Base-by-base conservation (phyloP, 2,888 invertebrate species). In the Gisinianus flammeolus region DNA sequence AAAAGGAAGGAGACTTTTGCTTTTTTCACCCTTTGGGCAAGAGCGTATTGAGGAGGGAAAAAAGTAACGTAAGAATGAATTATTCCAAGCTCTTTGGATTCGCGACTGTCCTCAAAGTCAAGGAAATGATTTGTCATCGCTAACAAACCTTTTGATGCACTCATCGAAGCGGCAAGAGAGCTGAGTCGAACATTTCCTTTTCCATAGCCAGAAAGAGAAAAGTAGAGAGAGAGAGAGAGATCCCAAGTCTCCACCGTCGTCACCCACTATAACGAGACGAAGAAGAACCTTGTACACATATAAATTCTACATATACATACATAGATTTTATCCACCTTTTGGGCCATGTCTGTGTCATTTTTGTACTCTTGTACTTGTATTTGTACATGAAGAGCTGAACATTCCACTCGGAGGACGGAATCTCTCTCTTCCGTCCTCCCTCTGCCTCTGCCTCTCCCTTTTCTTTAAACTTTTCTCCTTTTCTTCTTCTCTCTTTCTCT, bases 81-180 rank as follows among this genome's bases (percentile, higher is more conserved):
- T 71, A 72, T 67, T 72, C 68, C 58, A 28, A 66, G 35, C 62
- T 66, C n/a, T 71, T 31, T 78, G 33, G 68, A 72, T 68, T 67
- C 74, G 28, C 78, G 33, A 70, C 79, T 79, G 80, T 81, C 80
- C 79, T 80, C 81, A 79, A 75, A 73, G 79, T 71, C 74, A 77
- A 79, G 82, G 81, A 82, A 82, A 82, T 82, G 82, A 82, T 82
- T 82, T 81, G 81, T 81, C 82, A 81, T 81, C 79, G 81, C 79
- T 79, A 81, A 81, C 81, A 82, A 81, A 82, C 82, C 80, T 80
- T 80, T 80, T 31, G 33, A 31, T 72, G 58, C 56, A 72, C 58
- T 73, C 77, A 76, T 77, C 69, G 64, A 81, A 80, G 77, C 80
- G 80, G 80, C 79, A 80, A 81, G 79, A 81, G 77, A 80, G 81